These are phyloP conservation scores for Melanocharis versteri DNA, from an alignment of 2,113 vertebrate genomes.

Conservation along the genomic window DNA sequence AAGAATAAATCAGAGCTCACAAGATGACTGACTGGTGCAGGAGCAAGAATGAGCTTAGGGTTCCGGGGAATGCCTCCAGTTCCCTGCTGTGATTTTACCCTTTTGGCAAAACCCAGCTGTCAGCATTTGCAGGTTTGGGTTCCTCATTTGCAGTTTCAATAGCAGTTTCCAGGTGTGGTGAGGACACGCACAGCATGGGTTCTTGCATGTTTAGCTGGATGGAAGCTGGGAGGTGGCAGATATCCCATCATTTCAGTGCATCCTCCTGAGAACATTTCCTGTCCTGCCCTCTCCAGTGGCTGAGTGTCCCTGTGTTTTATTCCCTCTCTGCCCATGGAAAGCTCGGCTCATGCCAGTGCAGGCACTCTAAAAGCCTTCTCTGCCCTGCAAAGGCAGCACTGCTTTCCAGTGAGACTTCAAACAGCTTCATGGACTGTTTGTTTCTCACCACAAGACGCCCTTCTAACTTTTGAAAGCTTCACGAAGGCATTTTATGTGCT, in stretches of 20 bases:
- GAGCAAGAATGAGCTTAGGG: neutral
- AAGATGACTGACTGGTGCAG: neutral
- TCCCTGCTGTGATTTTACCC: neutral
- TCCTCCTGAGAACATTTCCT: neutral
- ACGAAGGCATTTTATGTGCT: neutral
- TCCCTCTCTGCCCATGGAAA: neutral
- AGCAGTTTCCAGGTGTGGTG: neutral
- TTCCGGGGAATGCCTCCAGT: neutral
- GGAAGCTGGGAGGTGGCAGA: neutral
- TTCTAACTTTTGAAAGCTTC: neutral
- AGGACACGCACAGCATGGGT: neutral
- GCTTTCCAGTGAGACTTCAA: slow-evolving; percentile 59
- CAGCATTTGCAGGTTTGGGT: neutral
- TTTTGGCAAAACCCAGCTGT: neutral
- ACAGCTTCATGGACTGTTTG: slow-evolving; percentile 41
- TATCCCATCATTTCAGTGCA: neutral
- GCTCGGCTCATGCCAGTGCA: neutral
- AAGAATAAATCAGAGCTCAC: neutral
- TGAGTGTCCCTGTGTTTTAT: neutral
- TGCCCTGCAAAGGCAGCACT: slow-evolving; percentile 14
- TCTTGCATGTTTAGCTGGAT: neutral
- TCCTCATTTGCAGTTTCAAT: neutral
- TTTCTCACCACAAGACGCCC: slow-evolving; percentile 10
- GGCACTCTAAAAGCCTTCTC: neutral
- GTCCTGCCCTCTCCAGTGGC: neutral